Evolutionary conservation across 2,113 vertebrate genomes (phyloP).

Genomic region (Aegithalos caudatus): DNA sequence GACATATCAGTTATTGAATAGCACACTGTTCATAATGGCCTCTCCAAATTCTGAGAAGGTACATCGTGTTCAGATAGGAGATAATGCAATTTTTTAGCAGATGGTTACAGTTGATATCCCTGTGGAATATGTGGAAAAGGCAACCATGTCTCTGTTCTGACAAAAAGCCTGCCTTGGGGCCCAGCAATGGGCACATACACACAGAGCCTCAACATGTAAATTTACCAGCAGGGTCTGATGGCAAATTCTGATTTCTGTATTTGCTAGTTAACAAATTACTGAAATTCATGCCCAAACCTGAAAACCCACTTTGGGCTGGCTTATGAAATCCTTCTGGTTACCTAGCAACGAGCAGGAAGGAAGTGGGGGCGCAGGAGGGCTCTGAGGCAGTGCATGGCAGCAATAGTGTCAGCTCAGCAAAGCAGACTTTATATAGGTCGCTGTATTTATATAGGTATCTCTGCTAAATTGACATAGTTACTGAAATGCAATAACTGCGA

Average conservation of each 20-base stretch:
- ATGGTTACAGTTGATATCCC: not conserved
- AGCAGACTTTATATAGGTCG: not conserved
- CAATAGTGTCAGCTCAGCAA: not conserved
- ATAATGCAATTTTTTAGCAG: not conserved
- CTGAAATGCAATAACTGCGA: slow-evolving; percentile 19
- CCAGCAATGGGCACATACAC: not conserved
- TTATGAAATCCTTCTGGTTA: slow-evolving; percentile 9
- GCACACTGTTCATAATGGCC: not conserved
- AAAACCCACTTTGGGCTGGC: not conserved
- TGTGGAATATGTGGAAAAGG: not conserved
- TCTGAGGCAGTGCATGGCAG: not conserved
- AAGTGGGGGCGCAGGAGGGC: not conserved
- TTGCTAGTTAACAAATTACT: not conserved
- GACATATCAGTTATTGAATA: not conserved
- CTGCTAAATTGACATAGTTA: slow-evolving; percentile 31
- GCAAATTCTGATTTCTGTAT: not conserved
- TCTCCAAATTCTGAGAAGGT: not conserved
- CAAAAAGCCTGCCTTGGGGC: not conserved
- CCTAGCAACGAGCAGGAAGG: slow-evolving; percentile 28
- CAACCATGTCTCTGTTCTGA: not conserved
- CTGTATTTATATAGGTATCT: not conserved
- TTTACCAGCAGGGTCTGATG: not conserved
- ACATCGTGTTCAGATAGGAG: not conserved
- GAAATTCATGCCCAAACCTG: not conserved
- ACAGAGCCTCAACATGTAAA: not conserved